Percentiles rank a stretch among this genome's conserved stretches.
Conservation (phyloP, 2,888 invertebrate genomes). For the Drosophila phalerata region DNA sequence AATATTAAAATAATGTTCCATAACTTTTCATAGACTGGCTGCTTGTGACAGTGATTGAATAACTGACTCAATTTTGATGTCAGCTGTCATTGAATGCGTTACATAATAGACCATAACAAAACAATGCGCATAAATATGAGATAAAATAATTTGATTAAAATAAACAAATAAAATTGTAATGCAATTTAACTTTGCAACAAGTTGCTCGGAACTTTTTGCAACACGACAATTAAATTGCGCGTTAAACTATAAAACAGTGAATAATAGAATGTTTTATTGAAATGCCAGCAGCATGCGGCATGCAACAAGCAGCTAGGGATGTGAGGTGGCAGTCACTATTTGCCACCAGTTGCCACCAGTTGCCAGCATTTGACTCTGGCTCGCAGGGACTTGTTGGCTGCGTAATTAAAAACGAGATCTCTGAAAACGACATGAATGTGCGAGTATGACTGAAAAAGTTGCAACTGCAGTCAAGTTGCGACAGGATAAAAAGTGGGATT, state of each 20-base stretch:
- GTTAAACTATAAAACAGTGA: slow-evolving; percentile 72
- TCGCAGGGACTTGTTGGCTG: slow-evolving; percentile 21
- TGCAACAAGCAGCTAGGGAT: slow-evolving; percentile 1
- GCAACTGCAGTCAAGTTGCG: slow-evolving; percentile 21
- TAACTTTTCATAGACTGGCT: slow-evolving; percentile 34
- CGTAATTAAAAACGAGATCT: slow-evolving; percentile 75
- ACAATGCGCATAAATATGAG: not conserved
- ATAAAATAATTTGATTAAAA: slow-evolving; percentile 13
- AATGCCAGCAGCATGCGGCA: slow-evolving; percentile 54
- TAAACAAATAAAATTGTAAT: slow-evolving; percentile 28
- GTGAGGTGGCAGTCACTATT: slow-evolving; percentile 4
- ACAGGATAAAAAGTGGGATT: slow-evolving; percentile 3
- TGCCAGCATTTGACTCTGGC: slow-evolving; percentile 8
- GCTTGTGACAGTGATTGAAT: slow-evolving; percentile 75
- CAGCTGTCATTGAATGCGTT: slow-evolving; percentile 7
- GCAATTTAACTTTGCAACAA: slow-evolving; percentile 76
- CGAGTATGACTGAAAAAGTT: slow-evolving; percentile 34
- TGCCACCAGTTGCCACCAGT: slow-evolving; percentile 14
- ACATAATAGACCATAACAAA: not conserved
- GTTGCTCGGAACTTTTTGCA: slow-evolving; percentile 55
- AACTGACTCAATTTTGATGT: slow-evolving; percentile 45
- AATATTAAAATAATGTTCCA: slow-evolving; percentile 43
- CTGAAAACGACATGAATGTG: slow-evolving; percentile 50
- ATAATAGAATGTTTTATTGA: slow-evolving; percentile 73
- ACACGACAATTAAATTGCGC: slow-evolving; percentile 66